Evolutionary conservation across 2,113 vertebrate genomes (phyloP), one percentile per base, ranked within the genome.

Genomic region (Solea senegalensis): DNA sequence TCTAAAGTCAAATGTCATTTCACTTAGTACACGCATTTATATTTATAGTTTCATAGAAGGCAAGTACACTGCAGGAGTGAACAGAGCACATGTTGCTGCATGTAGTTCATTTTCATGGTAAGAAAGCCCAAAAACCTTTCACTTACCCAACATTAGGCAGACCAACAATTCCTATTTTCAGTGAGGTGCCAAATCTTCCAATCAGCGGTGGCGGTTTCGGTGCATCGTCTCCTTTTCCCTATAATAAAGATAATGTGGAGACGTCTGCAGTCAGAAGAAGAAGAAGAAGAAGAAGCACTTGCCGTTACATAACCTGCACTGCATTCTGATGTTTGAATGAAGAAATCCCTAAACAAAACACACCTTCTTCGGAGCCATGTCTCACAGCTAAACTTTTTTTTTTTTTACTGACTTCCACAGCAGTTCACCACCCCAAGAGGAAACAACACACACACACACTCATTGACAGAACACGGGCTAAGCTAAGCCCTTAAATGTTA

Each of bases 111-210:
- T 41, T 26, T 58, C 60, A 43, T 45, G 12, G n/a, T 21, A 10
- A 51, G 9, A 65, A 64, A 10, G 40, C 11, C 4, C 57, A 6
- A 40, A 53, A 15, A 2, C 39, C 1, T 7, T 54, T 75, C 69
- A 95, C 96, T 88, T 94, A 99, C 98, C 97, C 97, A 53, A 98
- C 95, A 88, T 99, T 99, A 40, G 97, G 97, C 82, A 97, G 93
- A 86, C 96, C 96, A 65, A 97, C 96, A 85, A 97, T 95, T 84
- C 96, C 97, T 88, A 97, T 96, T 93, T 98, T 99, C 91, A 98
- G 80, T 1, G 95, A 96, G 51, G 96, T 98, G 88, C 97, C 96
- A 86, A 98, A 99, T 87, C 97, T 94, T 89, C 97, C 96, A 90
- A 98, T 98, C 78, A 97, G 95, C 16, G 96, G 95, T 45, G 92